Base-by-base conservation (phyloP, 2,888 invertebrate genomes). In the Piscicola geometra region DNA sequence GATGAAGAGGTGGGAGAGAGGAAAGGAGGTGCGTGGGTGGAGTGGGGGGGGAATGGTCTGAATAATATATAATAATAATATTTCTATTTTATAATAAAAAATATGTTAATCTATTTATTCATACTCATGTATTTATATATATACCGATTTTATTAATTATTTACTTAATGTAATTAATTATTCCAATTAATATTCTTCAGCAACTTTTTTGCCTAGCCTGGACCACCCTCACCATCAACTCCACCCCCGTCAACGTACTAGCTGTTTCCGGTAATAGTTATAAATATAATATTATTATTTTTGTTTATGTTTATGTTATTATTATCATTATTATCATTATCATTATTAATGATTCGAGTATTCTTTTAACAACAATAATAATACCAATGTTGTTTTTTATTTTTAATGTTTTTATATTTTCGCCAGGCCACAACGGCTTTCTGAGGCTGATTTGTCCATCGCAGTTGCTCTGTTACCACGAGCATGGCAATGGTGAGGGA, bases 191-290 rank as follows among this genome's bases (percentile, higher is more conserved):
- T 41, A 41, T 41, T 15, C 5, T 30, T 2, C 83, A 86, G 80
- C 80, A 84, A 75, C 86, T 87, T 73, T 87, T 85, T 78, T 81
- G 86, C 0, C 78, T 87, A 47, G 85, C 86, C 0, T 87, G 87
- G 87, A 85, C 86, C 9, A 84, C 84, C 1, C 60, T 86, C 70
- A 81, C 82, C 15, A 76, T 83, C 12, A 79, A 80, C 41, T 79
- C 76, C 9, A 80, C 78, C 18, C 79, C 32, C 1, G 76, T 76
- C 0, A 84, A 84, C 77, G 80, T 85, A 18, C 76, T 85, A 18
- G 84, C 83, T 33, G 84, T 83, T 1, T 84, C 82, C 76, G 85
- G 85, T 83, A 74, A 56, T 25, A 18, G n/a, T 56, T 56, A 25
- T 56, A 5, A 56, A 15, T 56, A 56, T 25, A 18, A 56, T 25